Evolutionary conservation across 2,888 invertebrate genomes (phyloP), one percentile per base, ranked within the genome.

Genomic region (Philereme transversata): DNA sequence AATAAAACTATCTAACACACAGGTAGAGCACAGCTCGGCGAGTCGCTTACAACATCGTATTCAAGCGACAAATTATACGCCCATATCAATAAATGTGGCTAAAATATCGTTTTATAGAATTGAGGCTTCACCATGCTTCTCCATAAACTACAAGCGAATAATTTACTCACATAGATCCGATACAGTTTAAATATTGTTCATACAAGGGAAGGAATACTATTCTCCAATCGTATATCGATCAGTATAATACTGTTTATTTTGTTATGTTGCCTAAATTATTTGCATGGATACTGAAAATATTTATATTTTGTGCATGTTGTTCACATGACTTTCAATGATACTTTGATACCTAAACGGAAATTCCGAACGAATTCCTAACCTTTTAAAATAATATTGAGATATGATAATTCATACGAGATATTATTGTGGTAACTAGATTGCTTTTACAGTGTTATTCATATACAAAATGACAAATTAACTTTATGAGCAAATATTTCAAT

Each of bases 111-210:
- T 75, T 64, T 41, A 64, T 61, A 47, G 55, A 67, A 64, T 64
- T 69, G 73, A 82, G 79, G 87, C 87, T 83, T 82, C 85, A 81
- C 78, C 90, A 90, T 90, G 90, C 90, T 81, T 82, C 76, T 83
- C 84, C 84, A 89, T 83, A 81, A 79, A 86, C 90, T 90, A 90
- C 87, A 90, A 90, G 90, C 90, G 78, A 78, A 78, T 73, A 83
- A 79, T 81, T 87, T 88, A 90, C 87, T 88, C 85, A 90, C 88
- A 88, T 84, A 81, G 73, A 85, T 88, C 86, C 87, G 81, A 83
- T 78, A 83, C 74, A 85, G 81, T 85, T 83, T 78, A 79, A 80
- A 75, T 72, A 77, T 71, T 73, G 67, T 72, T 72, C 47, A 72
- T 45, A 62, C 65, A 67, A 50, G 69, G 68, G 69, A 69, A 65